phyloP scores from a whole-genome alignment of 2,888 invertebrate species.

The Drosophila barbarae region DNA sequence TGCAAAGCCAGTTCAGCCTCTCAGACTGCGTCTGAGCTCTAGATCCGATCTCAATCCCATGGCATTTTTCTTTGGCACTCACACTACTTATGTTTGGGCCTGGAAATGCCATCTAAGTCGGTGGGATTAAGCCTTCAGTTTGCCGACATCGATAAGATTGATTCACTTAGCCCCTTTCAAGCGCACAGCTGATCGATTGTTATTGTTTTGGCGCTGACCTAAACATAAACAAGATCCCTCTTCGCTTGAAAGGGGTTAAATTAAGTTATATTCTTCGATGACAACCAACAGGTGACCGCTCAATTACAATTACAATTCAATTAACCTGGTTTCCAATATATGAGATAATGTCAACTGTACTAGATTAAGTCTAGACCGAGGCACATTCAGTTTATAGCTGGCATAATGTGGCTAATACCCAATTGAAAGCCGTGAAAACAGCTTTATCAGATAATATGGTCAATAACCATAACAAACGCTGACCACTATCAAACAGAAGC shows the following conservation, averaged over 20 bases:
- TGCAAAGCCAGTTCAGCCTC: slow-evolving; percentile 22
- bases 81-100: not conserved
- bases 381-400: not conserved
- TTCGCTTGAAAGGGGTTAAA: no score
- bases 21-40: not conserved
- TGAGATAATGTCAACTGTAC: slow-evolving; percentile 2
- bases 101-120: slow-evolving; percentile 3
- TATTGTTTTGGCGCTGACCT: no score
- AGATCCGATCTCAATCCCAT: slow-evolving; percentile 5
- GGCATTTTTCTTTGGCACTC: slow-evolving; percentile 55
- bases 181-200: not conserved
- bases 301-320: slow-evolving; percentile 10
- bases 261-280: not conserved
- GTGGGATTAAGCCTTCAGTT: slow-evolving; percentile 1
- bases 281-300: slow-evolving; percentile 2
- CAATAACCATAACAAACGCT: slow-evolving; percentile 25
- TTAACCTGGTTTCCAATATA: slow-evolving; percentile 1
- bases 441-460: slow-evolving; percentile 12
- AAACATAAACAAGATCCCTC: no score
- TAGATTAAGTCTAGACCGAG: not conserved
- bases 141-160: slow-evolving; percentile 32
- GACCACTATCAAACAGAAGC: slow-evolving; percentile 38
- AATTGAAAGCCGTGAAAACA: slow-evolving; percentile 3
- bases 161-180: slow-evolving; percentile 6
- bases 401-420: slow-evolving; percentile 4